Percentiles rank a stretch among this genome's conserved stretches.
phyloP scores from a whole-genome alignment of 2,888 invertebrate species.

The Drosophila mimica region DNA sequence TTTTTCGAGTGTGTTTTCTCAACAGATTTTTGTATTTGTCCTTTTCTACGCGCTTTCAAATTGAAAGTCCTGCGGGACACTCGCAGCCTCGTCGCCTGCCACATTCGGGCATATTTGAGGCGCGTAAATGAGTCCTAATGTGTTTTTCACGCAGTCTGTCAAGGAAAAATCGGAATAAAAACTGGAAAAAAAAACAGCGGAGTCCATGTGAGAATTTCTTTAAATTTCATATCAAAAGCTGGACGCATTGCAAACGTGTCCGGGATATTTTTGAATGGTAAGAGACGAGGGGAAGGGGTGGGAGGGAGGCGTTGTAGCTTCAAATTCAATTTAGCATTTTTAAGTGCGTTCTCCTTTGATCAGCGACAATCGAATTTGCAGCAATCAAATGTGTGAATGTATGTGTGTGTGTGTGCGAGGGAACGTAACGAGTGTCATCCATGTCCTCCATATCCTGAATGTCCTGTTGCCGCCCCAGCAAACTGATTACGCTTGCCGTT shows the following conservation, averaged over 20 bases:
- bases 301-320: constrained; percentile 71
- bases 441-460: neutral
- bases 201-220: constrained; percentile 39
- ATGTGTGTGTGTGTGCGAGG: constrained; percentile 22
- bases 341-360: constrained; percentile 84
- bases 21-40: constrained; percentile 3
- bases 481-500: constrained; percentile 78
- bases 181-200: constrained; percentile 7
- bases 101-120: constrained; percentile 65
- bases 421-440: constrained; percentile 56
- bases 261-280: constrained; percentile 6
- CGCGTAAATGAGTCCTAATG: constrained; percentile 78
- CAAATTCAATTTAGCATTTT: constrained; percentile 84
- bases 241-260: constrained; percentile 44
- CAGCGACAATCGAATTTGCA: constrained; percentile 84
- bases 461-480: constrained; percentile 29
- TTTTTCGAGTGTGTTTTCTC: neutral
- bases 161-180: constrained; percentile 18
- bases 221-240: constrained; percentile 58
- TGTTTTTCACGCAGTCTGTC: constrained; percentile 65
- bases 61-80: constrained; percentile 78
- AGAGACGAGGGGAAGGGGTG: neutral
- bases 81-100: constrained; percentile 8
- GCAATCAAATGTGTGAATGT: constrained; percentile 76
- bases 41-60: constrained; percentile 40